Evolutionary conservation across 35 echinoderm and acorn worm species (phyloP).

Genomic region (Anneissia japonica): DNA sequence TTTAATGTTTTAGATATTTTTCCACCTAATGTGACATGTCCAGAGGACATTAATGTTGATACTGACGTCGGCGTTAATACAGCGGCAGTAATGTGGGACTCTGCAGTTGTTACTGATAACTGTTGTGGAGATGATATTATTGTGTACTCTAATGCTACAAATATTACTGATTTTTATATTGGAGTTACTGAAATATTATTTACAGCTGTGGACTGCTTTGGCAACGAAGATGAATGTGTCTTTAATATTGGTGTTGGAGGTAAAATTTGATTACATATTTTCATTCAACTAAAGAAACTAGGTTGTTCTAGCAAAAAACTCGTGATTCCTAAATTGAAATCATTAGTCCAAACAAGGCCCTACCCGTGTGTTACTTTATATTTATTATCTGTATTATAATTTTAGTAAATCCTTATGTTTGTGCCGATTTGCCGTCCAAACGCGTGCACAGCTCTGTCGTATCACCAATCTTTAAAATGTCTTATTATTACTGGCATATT

Average conservation of each 20-base stretch:
- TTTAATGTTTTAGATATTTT: not conserved
- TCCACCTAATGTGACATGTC: not conserved
- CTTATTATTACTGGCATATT: too few relatives aligned
- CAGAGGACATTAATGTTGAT: not conserved
- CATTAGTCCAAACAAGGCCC: too few relatives aligned
- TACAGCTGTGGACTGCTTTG: not conserved
- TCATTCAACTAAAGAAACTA: too few relatives aligned
- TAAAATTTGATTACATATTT: too few relatives aligned
- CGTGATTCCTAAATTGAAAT: too few relatives aligned
- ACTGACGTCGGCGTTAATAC: not conserved
- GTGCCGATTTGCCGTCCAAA: too few relatives aligned
- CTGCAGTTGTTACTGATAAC: not conserved
- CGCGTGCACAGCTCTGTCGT: too few relatives aligned
- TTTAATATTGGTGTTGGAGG: not conserved
- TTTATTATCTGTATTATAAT: too few relatives aligned
- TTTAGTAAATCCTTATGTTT: too few relatives aligned
- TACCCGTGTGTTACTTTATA: too few relatives aligned
- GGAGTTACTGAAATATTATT: not conserved
- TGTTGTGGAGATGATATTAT: not conserved
- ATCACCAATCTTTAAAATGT: too few relatives aligned
- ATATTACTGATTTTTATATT: not conserved
- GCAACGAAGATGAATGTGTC: not conserved
- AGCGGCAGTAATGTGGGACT: not conserved
- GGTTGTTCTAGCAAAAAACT: too few relatives aligned
- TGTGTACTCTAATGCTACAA: not conserved